phyloP scores from a whole-genome alignment of 1,140 invertebrate genomes.

The Wasmannia auropunctata region DNA sequence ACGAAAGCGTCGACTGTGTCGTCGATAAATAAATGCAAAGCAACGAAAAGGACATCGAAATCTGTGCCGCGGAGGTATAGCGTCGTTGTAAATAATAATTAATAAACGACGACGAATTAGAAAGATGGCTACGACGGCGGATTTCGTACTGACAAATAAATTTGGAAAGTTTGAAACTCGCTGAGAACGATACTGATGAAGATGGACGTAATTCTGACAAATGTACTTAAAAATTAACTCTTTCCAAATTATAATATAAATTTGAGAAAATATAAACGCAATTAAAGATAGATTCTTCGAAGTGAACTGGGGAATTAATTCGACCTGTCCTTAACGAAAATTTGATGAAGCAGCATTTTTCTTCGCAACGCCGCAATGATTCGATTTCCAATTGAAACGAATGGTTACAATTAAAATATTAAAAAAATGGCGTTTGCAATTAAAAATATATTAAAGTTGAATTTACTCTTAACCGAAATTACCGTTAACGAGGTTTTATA shows the following conservation, averaged over 20 bases:
- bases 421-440: background rate
- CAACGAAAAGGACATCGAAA: background rate
- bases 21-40: slow-evolving; percentile 53
- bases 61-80: background rate
- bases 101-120: background rate
- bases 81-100: background rate
- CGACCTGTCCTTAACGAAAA: background rate
- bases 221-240: background rate
- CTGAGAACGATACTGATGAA: background rate
- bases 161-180: background rate
- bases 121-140: background rate
- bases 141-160: background rate
- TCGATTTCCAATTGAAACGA: background rate
- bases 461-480: background rate
- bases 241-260: background rate
- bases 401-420: too few species aligned
- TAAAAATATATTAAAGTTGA: background rate
- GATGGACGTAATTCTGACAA: background rate
- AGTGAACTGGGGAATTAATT: background rate
- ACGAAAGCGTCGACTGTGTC: slow-evolving; percentile 14
- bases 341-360: background rate
- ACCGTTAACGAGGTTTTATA: background rate
- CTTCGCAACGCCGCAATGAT: background rate
- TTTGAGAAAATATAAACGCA: background rate
- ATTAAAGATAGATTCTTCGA: background rate